Evolutionary conservation across 2,113 vertebrate genomes (phyloP).

Genomic region (Vicugna pacos): DNA sequence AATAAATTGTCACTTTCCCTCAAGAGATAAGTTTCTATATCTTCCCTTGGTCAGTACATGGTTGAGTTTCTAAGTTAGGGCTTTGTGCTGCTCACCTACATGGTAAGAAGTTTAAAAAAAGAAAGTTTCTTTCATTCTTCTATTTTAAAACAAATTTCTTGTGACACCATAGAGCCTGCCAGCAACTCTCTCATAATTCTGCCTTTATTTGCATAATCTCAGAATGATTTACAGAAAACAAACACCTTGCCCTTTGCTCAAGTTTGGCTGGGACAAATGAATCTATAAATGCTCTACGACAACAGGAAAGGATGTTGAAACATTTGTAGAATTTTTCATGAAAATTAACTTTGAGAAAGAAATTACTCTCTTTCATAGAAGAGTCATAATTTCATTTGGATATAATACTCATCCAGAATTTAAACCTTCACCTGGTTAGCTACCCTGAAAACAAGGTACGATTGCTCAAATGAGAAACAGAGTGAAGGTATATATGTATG

Average conservation of each 20-base stretch:
- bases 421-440: neutral
- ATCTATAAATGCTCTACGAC: neutral
- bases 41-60: neutral
- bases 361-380: neutral
- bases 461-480: neutral
- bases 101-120: neutral
- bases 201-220: neutral
- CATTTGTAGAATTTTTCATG: neutral
- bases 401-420: neutral
- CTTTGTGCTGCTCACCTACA: neutral
- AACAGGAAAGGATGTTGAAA: constrained; percentile 36
- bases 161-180: neutral
- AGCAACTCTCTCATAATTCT: neutral
- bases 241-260: neutral
- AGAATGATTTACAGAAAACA: constrained; percentile 53
- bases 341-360: neutral
- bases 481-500: neutral
- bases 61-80: neutral
- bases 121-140: neutral
- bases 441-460: neutral
- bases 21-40: constrained; percentile 7
- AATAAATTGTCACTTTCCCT: neutral
- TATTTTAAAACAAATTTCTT: constrained; percentile 54
- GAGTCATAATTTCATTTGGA: neutral
- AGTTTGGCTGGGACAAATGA: constrained; percentile 29